Evolutionary conservation across 1,140 invertebrate species (phyloP), one percentile per base, ranked within the genome.

Genomic region (Drosophila sp.): DNA sequence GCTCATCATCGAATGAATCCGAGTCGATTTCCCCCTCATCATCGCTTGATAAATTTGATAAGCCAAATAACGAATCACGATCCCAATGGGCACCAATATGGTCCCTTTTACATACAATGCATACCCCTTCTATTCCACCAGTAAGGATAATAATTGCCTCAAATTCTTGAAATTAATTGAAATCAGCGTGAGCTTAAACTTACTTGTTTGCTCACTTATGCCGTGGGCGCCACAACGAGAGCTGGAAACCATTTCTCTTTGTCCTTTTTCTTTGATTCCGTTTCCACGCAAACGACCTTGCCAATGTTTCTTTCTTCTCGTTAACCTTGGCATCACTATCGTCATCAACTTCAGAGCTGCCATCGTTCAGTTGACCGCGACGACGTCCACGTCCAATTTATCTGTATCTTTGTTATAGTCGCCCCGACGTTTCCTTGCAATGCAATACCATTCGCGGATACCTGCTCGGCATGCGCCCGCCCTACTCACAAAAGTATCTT

Each of bases 21-120:
- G 92, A 92, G 64, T 91, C 90, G 40, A 91, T 79, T 69, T 92
- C 90, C 9, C 63, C 86, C n/a, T 91, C 91, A 29, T 91, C 89
- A 18, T 91, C 91, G 74, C 75, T 91, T 2, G 87, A 80, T 2
- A 90, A 61, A 54, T 91, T 90, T 14, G 76, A 76, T 4, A 91
- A 92, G 64, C 94, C 96, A 92, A 99, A 97, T 2, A 99, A 93
- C 0, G 96, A 94, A 90, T 97, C 97, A 58, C 95, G 94, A 90
- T 98, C 97, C 98, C 98, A 99, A 91, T 97, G 96, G 0, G 96
- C 94, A 4, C n/a, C n/a, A n/a, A n/a, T n/a, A n/a, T n/a, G n/a
- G n/a, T n/a, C n/a, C n/a, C n/a, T n/a, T n/a, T n/a, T n/a, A n/a
- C n/a, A n/a, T n/a, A n/a, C n/a, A n/a, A n/a, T n/a, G n/a, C n/a